A percentile compares a stretch with the other conserved stretches of the same genome.
These are phyloP conservation scores for Plectus sambesii DNA, from an alignment of 1,140 invertebrate species.

Conservation along the genomic window DNA sequence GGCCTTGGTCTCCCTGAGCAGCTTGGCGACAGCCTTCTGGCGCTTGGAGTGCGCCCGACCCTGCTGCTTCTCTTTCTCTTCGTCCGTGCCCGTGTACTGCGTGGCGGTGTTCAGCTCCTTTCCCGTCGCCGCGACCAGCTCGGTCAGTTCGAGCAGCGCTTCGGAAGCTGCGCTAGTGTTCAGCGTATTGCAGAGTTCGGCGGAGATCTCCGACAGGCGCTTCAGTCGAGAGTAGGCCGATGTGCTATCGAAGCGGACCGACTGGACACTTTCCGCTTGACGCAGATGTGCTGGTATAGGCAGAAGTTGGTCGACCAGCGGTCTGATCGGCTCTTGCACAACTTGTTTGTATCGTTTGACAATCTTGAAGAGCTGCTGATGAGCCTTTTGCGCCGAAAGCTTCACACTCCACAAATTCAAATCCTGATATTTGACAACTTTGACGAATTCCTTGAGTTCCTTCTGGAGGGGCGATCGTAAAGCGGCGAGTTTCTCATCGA, in stretches of 20 bases:
- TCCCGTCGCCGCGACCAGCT: neutral
- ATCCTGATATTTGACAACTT: conserved; percentile 90
- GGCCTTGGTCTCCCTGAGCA: conserved; percentile 12
- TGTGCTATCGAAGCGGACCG: too few species aligned
- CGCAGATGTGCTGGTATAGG: too few species aligned
- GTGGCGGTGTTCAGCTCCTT: neutral
- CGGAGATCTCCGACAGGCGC: conserved; percentile 16
- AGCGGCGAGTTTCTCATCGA: conserved; percentile 57
- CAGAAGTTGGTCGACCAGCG: too few species aligned
- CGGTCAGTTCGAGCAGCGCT: neutral
- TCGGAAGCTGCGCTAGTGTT: neutral
- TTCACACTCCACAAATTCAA: conserved; percentile 86
- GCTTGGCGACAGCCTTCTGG: conserved; percentile 20
- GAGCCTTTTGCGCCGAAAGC: conserved; percentile 48
- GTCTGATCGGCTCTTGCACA: too few species aligned
- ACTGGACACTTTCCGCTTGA: too few species aligned
- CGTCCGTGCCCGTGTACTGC: conserved; percentile 18
- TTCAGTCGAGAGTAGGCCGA: conserved; percentile 15
- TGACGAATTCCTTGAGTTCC: conserved; percentile 72
- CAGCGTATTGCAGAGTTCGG: conserved; percentile 1
- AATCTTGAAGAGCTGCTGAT: conserved; percentile 36
- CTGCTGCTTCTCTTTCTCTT: conserved; percentile 31
- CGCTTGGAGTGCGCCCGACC: conserved; percentile 28
- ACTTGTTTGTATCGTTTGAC: conserved; percentile 39
- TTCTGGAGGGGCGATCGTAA: conserved; percentile 70